These are phyloP conservation scores for Hermodice carunculata DNA, from an alignment of 2,888 invertebrate species.

Conservation along the genomic window DNA sequence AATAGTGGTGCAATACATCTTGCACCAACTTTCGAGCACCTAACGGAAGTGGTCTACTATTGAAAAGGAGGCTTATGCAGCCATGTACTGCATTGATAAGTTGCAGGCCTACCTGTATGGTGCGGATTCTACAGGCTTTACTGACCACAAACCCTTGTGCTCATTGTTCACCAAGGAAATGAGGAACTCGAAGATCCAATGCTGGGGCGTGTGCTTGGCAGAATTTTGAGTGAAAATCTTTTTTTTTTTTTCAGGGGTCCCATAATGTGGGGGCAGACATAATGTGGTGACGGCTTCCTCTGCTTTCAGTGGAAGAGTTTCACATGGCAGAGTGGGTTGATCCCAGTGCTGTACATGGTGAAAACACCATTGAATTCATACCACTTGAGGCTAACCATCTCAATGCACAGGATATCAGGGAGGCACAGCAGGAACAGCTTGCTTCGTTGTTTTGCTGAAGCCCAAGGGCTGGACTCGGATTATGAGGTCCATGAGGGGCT, in stretches of 20 bases:
- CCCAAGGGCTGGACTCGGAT: no score
- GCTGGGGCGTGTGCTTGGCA: conserved; percentile 3
- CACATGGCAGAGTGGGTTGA: no score
- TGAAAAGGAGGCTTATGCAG: conserved; percentile 7
- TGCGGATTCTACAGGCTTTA: neutral
- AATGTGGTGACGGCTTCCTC: no score
- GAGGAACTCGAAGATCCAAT: neutral
- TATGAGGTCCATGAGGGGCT: no score
- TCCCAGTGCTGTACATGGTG: no score
- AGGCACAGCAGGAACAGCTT: no score
- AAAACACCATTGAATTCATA: no score
- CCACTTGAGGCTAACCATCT: no score
- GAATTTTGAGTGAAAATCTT: conserved; percentile 1
- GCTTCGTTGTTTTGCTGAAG: no score
- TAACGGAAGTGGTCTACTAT: neutral
- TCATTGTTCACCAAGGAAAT: neutral
- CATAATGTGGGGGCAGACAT: conserved; percentile 3
- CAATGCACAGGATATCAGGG: no score
- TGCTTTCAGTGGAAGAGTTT: no score
- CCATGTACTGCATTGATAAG: neutral
- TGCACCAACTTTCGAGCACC: neutral
- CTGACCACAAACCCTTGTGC: neutral
- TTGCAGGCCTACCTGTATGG: neutral
- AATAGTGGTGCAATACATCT: neutral
- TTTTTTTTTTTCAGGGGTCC: neutral